Base-by-base conservation (phyloP, 2,113 vertebrate species). In the Chroicocephalus ridibundus region DNA sequence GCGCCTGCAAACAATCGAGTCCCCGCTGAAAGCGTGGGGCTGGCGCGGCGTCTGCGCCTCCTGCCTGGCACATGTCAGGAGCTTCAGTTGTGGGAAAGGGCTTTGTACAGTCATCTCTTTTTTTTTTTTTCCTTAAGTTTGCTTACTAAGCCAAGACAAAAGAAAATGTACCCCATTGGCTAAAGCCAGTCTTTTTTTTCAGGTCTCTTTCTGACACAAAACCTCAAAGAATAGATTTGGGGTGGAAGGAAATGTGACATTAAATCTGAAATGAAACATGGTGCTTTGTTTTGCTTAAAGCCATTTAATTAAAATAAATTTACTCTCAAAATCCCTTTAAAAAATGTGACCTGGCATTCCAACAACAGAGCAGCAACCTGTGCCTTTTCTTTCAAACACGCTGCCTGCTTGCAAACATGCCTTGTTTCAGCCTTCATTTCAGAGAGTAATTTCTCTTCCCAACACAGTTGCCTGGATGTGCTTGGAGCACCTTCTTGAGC, bases 331-430 rank as follows among this genome's bases (percentile, higher is more conserved):
- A 81, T 60, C 64, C 62, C 76, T 18, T 65, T 15, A 5, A 68
- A 74, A 40, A 79, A 64, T 2, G 6, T 20, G 40, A 44, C 60
- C 64, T 74, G 72, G 34, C 47, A 55, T 86, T 86, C 75, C 64
- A 62, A 9, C 46, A 31, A 4, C 1, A 3, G 66, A 82, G 54
- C 32, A n/a, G 27, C 34, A 42, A 11, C 1, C 10, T 0, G 1
- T 34, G 38, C 47, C 76, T 70, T 76, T 15, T 10, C 49, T 46
- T 68, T 46, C 65, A 42, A 9, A 19, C 21, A 3, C 12, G 9
- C 52, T 54, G 61, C 44, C 70, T 40, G 62, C 46, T 47, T 64
- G 6, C 38, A 65, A 69, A 49, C 34, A 11, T 3, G 25, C 3
- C 1, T 36, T 66, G 36, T 46, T 66, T 78, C 68, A 16, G 31